Evolutionary conservation across 2,888 invertebrate genomes (phyloP).

Genomic region (Phaonia tiefii): DNA sequence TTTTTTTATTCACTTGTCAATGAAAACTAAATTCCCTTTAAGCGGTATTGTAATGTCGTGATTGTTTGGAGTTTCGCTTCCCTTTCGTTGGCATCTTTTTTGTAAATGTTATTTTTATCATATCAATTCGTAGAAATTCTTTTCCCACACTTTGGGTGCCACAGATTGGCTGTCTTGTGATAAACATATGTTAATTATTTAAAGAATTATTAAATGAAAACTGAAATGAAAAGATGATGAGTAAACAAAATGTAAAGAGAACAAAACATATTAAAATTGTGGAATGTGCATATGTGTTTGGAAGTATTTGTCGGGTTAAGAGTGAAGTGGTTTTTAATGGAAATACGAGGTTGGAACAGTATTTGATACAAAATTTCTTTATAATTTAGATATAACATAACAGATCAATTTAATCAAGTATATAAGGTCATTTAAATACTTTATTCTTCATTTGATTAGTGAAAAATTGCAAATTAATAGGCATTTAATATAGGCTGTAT

Average conservation of each 20-base stretch:
- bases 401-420: too few relatives aligned
- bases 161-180: constrained; percentile 28
- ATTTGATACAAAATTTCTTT: too few relatives aligned
- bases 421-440: too few relatives aligned
- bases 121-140: constrained; percentile 67
- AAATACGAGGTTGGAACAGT: too few relatives aligned
- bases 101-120: constrained; percentile 45
- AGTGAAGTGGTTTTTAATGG: too few relatives aligned
- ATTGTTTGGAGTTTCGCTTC: constrained; percentile 47
- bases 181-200: constrained; percentile 61
- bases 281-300: too few relatives aligned
- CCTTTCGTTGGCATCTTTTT: constrained; percentile 50
- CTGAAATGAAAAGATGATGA: constrained; percentile 18
- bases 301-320: too few relatives aligned
- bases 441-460: too few relatives aligned
- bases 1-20: constrained; percentile 53
- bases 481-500: too few relatives aligned
- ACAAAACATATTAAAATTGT: constrained; percentile 4
- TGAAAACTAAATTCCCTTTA: constrained; percentile 35
- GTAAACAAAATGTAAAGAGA: constrained; percentile 16
- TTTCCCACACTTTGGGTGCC: constrained; percentile 67
- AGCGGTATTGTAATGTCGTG: constrained; percentile 49
- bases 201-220: constrained; percentile 12
- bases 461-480: too few relatives aligned
- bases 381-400: too few relatives aligned